Conservation (phyloP, 53 echinoderm and acorn worm species). For the Paracentrotus lividus region DNA sequence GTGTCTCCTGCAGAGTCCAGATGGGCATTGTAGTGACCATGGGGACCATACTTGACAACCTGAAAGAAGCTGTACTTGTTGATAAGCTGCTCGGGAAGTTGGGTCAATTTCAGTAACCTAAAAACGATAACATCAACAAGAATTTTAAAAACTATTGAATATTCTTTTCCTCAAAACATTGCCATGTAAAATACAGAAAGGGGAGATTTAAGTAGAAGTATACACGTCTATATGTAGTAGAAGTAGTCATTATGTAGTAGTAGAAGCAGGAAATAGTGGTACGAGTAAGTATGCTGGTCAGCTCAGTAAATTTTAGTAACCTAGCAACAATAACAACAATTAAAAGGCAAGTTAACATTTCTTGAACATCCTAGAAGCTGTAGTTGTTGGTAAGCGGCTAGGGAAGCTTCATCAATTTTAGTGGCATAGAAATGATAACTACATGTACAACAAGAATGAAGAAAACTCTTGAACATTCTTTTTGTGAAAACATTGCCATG, state of each 20-base stretch:
- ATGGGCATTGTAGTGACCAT: conserved; percentile 98
- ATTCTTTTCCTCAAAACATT: no score
- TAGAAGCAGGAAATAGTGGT: neutral
- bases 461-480: no score
- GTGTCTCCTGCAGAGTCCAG: conserved; percentile 85
- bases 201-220: neutral
- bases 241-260: neutral
- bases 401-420: no score
- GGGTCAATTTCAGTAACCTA: conserved; percentile 65
- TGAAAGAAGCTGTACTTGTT: conserved; percentile 91
- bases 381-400: no score
- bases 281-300: neutral
- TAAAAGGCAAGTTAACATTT: no score
- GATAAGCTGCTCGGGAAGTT: conserved; percentile 82
- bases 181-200: neutral
- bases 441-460: no score
- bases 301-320: no score
- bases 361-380: no score
- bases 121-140: neutral
- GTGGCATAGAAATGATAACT: no score
- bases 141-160: neutral
- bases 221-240: neutral
- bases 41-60: conserved; percentile 89
- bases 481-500: no score
- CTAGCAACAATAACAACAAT: no score